Percentiles rank a stretch among this genome's conserved stretches.
Conservation (phyloP, 2,888 invertebrate genomes). For the Mesoligia furuncula region DNA sequence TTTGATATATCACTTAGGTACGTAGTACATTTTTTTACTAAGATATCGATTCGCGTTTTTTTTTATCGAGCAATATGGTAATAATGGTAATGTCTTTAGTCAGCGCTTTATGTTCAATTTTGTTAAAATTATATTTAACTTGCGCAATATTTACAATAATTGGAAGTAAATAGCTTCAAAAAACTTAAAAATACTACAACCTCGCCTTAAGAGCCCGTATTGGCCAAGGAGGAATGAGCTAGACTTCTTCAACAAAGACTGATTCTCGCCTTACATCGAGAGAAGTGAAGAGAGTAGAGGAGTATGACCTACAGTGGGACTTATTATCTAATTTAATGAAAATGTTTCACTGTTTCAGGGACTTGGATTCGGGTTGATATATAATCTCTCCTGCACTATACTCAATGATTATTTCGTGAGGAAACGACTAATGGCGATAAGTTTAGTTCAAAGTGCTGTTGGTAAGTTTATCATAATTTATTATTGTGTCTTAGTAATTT, state of each 20-base stretch:
- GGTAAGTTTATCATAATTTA: slow-evolving; percentile 43
- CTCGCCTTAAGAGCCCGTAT: not conserved
- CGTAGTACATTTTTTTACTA: too few species aligned
- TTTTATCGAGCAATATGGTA: too few species aligned
- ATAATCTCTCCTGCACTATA: slow-evolving; percentile 55
- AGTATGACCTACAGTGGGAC: accelerated
- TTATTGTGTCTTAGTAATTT: not conserved
- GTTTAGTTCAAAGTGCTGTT: slow-evolving; percentile 49
- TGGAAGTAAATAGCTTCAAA: too few species aligned
- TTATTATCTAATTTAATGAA: not conserved
- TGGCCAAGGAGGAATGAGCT: not conserved
- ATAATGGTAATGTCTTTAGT: too few species aligned
- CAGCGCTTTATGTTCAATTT: too few species aligned
- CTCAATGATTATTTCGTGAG: slow-evolving; percentile 54
- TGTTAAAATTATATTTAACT: too few species aligned
- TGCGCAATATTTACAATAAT: too few species aligned
- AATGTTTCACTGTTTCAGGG: slow-evolving; percentile 47
- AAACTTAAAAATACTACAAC: too few species aligned
- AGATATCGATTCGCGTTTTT: too few species aligned
- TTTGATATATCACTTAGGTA: too few species aligned
- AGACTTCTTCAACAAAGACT: not conserved
- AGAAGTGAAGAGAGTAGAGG: too few species aligned
- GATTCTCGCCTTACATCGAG: not conserved
- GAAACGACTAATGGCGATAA: slow-evolving; percentile 46
- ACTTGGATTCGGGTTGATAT: slow-evolving; percentile 47